Percentiles rank a stretch among this genome's conserved stretches.
phyloP scores from a whole-genome alignment of 2,888 invertebrate genomes.

The Nemapogon koenigi region DNA sequence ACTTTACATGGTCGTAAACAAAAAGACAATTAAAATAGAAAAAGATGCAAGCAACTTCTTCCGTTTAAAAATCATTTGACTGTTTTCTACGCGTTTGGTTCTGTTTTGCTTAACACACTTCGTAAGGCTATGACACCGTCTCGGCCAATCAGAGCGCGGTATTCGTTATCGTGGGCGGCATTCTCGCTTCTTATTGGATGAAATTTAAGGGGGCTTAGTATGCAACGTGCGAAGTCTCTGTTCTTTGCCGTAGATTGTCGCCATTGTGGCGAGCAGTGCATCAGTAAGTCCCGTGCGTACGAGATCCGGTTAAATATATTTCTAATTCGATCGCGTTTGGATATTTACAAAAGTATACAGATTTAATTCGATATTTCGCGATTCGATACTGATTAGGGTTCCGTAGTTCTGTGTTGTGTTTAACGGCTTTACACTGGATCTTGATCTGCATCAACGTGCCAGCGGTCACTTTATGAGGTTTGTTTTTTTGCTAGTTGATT shows the following conservation, averaged over 20 bases:
- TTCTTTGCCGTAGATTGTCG: conserved; percentile 61
- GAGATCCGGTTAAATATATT: conserved; percentile 36
- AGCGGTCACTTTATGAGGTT: conserved; percentile 79
- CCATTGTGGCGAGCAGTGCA: conserved; percentile 51
- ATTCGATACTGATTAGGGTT: neutral
- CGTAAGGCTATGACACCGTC: conserved; percentile 61
- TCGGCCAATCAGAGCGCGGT: conserved; percentile 53
- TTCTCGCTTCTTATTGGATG: conserved; percentile 42
- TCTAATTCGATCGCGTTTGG: conserved; percentile 16
- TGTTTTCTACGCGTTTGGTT: conserved; percentile 49
- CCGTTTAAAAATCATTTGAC: conserved; percentile 59
- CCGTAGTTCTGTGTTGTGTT: conserved; percentile 3
- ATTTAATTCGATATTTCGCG: no score
- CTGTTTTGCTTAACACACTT: conserved; percentile 62
- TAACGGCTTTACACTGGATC: conserved; percentile 59
- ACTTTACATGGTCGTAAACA: neutral
- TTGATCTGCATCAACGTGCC: conserved; percentile 79
- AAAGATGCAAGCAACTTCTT: neutral
- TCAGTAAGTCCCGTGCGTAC: conserved; percentile 39
- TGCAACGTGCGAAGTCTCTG: no score
- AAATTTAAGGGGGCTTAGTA: no score
- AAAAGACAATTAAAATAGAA: neutral
- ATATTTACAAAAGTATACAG: neutral
- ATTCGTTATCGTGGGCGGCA: conserved; percentile 52
- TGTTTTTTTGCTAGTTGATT: conserved; percentile 1